Percentiles rank a stretch among this genome's conserved stretches.
Evolutionary conservation across 2,888 invertebrate genomes (phyloP).

Genomic region (Rosalia funebris): DNA sequence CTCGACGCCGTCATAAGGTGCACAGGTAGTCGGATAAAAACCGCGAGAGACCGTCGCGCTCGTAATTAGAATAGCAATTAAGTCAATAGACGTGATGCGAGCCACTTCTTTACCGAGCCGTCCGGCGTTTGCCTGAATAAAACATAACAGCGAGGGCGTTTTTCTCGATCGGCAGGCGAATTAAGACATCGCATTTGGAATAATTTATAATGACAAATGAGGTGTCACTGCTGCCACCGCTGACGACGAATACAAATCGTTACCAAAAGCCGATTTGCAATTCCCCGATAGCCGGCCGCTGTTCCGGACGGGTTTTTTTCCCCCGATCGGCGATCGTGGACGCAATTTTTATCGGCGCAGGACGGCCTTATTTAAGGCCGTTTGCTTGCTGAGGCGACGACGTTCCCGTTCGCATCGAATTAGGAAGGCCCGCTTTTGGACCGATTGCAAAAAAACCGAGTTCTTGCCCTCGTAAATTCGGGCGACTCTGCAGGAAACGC

Average conservation of each 20-base stretch:
- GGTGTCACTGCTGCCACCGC: conserved; percentile 62
- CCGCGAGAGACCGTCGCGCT: background rate
- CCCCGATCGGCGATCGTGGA: conserved; percentile 19
- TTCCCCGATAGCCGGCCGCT: conserved; percentile 53
- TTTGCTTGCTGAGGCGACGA: no score
- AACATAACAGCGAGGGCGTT: conserved; percentile 41
- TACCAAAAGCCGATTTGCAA: conserved; percentile 60
- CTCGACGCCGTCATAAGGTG: no score
- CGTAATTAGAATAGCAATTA: conserved; percentile 37
- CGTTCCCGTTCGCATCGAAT: no score
- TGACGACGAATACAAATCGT: conserved; percentile 63
- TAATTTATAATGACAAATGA: conserved; percentile 64
- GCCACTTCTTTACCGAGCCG: conserved; percentile 38
- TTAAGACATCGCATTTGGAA: conserved; percentile 59
- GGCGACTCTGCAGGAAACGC: no score
- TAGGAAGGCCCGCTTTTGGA: no score
- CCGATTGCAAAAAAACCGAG: no score
- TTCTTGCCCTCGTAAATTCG: no score
- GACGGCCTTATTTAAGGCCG: no score
- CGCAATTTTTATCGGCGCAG: no score
- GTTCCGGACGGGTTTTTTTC: no score
- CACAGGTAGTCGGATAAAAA: background rate
- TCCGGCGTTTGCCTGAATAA: conserved; percentile 44
- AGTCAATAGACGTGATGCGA: conserved; percentile 38
- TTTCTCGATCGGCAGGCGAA: conserved; percentile 47